phyloP scores from a whole-genome alignment of 2,113 vertebrate genomes.

The Nothoprocta perdicaria region DNA sequence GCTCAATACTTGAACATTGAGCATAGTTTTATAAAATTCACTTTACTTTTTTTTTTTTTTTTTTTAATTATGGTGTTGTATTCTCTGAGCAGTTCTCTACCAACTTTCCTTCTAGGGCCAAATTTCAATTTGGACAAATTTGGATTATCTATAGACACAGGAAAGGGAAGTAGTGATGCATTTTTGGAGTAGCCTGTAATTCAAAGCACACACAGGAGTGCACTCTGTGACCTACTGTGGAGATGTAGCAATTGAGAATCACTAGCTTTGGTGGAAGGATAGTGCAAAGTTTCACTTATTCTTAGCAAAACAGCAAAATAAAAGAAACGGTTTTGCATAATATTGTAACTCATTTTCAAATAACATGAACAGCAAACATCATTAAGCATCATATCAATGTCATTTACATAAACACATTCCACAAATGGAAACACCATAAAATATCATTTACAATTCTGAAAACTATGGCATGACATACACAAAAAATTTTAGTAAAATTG shows the following conservation, averaged over 20 bases:
- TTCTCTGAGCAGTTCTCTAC: neutral
- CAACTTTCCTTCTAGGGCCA: neutral
- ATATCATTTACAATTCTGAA: neutral
- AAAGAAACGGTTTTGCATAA: neutral
- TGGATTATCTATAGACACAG: neutral
- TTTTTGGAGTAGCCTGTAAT: neutral
- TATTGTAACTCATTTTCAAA: neutral
- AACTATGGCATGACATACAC: neutral
- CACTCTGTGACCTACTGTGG: neutral
- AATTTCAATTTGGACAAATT: neutral
- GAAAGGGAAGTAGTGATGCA: neutral
- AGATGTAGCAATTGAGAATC: neutral
- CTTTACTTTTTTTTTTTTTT: neutral
- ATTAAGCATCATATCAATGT: neutral
- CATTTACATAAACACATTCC: neutral
- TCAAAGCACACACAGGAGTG: neutral
- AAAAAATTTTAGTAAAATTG: neutral
- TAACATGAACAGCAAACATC: neutral
- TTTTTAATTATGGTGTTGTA: accelerated
- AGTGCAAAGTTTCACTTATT: neutral
- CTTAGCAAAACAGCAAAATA: neutral
- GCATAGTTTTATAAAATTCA: neutral
- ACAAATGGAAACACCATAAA: neutral
- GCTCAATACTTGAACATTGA: neutral
- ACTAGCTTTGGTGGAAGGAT: neutral